Conservation (phyloP, 2,113 vertebrate species). For the Xiphophorus maculatus region DNA sequence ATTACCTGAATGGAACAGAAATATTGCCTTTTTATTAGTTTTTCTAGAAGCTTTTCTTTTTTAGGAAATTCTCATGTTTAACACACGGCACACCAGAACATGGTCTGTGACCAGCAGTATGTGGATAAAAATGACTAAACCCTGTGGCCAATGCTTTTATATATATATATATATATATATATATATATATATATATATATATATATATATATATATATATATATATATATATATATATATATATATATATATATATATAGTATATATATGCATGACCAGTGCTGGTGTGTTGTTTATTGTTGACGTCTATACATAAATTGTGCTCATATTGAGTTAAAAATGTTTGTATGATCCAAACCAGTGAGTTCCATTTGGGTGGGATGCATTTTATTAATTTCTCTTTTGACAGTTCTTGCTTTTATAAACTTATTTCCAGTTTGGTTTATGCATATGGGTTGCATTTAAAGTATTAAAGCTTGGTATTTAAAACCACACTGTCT, state of each 20-base stretch:
- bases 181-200: conserved; percentile 21
- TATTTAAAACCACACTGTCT: conserved; percentile 12
- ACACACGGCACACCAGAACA: conserved; percentile 52
- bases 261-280: conserved; percentile 5
- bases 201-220: conserved; percentile 4
- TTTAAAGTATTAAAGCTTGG: conserved; percentile 11
- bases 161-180: background rate
- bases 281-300: conserved; percentile 18
- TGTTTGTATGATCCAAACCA: conserved; percentile 2
- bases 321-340: conserved; percentile 2
- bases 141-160: conserved; percentile 19
- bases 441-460: background rate
- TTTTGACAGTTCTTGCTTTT: background rate
- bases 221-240: conserved; percentile 15
- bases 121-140: conserved; percentile 30
- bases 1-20: conserved; percentile 17
- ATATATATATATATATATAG: conserved; percentile 12
- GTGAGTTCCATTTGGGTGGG: background rate
- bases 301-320: conserved; percentile 30
- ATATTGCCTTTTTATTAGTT: conserved; percentile 46
- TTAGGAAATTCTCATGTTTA: conserved; percentile 22
- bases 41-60: conserved; percentile 27
- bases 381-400: background rate
- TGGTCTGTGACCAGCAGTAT: conserved; percentile 50
- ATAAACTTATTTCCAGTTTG: conserved; percentile 1